Base-by-base conservation (phyloP, 2,797 vertebrate species). In the Acipenser transmontanus region DNA sequence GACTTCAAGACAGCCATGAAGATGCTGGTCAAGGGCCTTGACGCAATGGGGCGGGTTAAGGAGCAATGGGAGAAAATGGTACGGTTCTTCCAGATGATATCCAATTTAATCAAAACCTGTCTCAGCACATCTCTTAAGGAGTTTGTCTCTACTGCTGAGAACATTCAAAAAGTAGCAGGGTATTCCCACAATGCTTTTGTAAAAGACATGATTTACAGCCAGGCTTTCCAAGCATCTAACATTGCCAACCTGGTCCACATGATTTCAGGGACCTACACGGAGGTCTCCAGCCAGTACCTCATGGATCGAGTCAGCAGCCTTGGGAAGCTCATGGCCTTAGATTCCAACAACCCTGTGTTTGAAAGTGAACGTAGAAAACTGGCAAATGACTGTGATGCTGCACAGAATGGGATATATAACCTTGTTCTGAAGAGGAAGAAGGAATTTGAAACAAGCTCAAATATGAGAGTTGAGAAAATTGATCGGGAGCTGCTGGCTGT, bases 31-130 rank as follows among this genome's bases (percentile, higher is more conserved):
- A 68, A 75, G 51, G 77, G 76, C 6, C 69, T 80, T 14, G 63
- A 70, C 34, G 74, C 74, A 7, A 65, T 81, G 70, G 75, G 74
- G 0, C 34, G 4, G 49, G 72, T 82, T 50, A 72, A 78, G 49
- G 71, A 62, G 64, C 76, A 79, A 12, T 83, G 80, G 81, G 63
- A 74, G 66, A 80, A 74, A 64, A 75, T 80, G 78, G 68, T 80
- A 47, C 74, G 52, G 11, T 82, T 81, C 61, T 82, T 81, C 64
- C 71, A 80, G 64, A 82, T 82, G 76, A 71, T 82, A 17, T 80
- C 80, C 48, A 76, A 61, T 67, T 65, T 79, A 61, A 68, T 79
- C 6, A 64, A 72, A 11, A 69, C 67, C 52, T 70, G 67, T 60
- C 59, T 82, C 60, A 70, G 8, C 47, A 71, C 48, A 49, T 49